phyloP scores from a whole-genome alignment of 2,888 invertebrate genomes.

The Leptinotarsa haldemani region DNA sequence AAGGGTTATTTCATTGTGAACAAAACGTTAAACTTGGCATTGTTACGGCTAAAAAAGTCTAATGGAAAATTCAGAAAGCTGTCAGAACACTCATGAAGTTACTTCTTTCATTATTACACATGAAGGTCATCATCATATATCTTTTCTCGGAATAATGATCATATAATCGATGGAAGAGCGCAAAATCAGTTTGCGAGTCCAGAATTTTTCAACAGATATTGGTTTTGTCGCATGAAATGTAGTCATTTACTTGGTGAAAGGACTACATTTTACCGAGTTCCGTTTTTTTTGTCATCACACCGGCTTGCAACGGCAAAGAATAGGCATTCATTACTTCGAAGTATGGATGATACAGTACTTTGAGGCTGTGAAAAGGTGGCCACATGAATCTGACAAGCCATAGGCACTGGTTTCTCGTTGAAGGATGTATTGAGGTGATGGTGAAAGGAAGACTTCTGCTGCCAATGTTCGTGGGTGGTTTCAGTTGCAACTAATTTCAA shows the following conservation, averaged over 20 bases:
- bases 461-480: neutral
- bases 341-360: neutral
- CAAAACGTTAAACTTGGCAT: no score
- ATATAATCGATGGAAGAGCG: slow-evolving; percentile 26
- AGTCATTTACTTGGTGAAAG: slow-evolving; percentile 43
- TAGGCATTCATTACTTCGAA: neutral
- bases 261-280: slow-evolving; percentile 43
- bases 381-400: slow-evolving; percentile 3
- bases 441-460: neutral
- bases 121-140: neutral
- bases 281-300: slow-evolving; percentile 35
- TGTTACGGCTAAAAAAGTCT: no score
- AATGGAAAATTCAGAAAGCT: no score
- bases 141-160: slow-evolving; percentile 26
- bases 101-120: neutral
- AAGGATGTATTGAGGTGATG: neutral
- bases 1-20: no score
- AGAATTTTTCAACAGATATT: slow-evolving; percentile 37
- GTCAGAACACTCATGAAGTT: no score
- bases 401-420: neutral
- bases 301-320: neutral
- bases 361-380: neutral
- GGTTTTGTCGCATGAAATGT: slow-evolving; percentile 36
- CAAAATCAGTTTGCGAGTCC: slow-evolving; percentile 32
- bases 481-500: neutral